Evolutionary conservation across 2,888 invertebrate genomes (phyloP).

Genomic region (Marasmarcha lunaedactyla): DNA sequence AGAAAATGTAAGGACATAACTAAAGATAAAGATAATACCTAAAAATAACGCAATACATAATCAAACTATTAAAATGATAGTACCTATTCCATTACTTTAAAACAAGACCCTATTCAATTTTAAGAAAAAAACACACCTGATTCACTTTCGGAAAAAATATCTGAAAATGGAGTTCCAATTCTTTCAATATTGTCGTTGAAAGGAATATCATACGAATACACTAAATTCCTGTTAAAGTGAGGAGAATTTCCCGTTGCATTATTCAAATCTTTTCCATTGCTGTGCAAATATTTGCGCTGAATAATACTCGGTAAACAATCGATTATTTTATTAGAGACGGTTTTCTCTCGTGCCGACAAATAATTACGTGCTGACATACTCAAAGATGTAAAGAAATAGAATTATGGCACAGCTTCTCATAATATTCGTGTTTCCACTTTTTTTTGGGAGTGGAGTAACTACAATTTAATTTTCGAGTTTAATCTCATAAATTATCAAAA

Average conservation of each 20-base stretch:
- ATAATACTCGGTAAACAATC: conserved; percentile 56
- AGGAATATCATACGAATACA: conserved; percentile 39
- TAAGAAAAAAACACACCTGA: conserved; percentile 30
- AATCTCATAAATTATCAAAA: no score
- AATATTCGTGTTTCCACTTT: no score
- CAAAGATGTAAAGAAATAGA: conserved; percentile 12
- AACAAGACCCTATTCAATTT: no score
- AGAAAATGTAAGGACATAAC: no score
- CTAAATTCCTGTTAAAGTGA: conserved; percentile 43
- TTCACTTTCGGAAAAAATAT: conserved; percentile 59
- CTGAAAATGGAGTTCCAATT: conserved; percentile 51
- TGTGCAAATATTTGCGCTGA: conserved; percentile 41
- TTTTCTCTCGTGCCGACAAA: conserved; percentile 50
- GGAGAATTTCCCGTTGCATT: conserved; percentile 41
- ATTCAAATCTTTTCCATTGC: conserved; percentile 37
- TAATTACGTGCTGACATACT: conserved; percentile 62
- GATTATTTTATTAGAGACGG: conserved; percentile 39
- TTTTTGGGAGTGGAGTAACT: no score
- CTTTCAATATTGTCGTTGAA: conserved; percentile 37
- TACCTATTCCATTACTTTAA: no score
- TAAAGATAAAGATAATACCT: no score
- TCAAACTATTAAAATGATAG: no score
- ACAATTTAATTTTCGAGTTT: no score
- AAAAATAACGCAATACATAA: no score
- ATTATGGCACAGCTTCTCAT: neutral